phyloP scores from a whole-genome alignment of 2,113 vertebrate genomes.

The Anser cygnoides region DNA sequence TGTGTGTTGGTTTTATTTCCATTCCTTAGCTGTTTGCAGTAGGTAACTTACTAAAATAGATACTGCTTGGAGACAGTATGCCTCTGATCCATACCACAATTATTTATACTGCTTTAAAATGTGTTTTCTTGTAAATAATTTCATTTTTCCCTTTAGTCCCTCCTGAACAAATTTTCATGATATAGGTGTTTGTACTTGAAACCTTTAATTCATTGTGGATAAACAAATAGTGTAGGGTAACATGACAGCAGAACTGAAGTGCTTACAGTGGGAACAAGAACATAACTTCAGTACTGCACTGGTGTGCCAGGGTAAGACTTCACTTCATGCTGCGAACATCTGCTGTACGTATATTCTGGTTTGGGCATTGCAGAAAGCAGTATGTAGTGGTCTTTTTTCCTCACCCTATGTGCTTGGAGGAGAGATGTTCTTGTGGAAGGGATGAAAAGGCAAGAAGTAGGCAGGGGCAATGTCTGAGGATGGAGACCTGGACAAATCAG shows the following conservation, averaged over 20 bases:
- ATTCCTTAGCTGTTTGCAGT: not conserved
- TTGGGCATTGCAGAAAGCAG: not conserved
- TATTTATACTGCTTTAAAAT: not conserved
- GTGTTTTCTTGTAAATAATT: not conserved
- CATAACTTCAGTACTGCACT: not conserved
- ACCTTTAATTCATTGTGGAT: not conserved
- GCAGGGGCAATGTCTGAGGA: not conserved
- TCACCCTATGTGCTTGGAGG: not conserved
- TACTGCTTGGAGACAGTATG: not conserved
- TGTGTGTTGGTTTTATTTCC: not conserved
- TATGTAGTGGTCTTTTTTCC: not conserved
- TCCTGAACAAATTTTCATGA: not conserved
- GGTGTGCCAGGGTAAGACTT: not conserved
- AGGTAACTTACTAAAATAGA: not conserved
- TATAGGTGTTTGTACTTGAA: not conserved
- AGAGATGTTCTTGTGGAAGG: not conserved
- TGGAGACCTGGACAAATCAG: accelerated
- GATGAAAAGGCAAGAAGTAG: not conserved
- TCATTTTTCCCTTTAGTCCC: not conserved
- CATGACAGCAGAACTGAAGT: accelerated
- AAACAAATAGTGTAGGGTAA: not conserved
- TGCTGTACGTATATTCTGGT: not conserved
- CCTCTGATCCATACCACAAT: not conserved
- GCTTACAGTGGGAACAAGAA: not conserved
- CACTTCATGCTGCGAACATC: not conserved